Conservation (phyloP, 2,113 vertebrate species). For the Podarcis muralis region DNA sequence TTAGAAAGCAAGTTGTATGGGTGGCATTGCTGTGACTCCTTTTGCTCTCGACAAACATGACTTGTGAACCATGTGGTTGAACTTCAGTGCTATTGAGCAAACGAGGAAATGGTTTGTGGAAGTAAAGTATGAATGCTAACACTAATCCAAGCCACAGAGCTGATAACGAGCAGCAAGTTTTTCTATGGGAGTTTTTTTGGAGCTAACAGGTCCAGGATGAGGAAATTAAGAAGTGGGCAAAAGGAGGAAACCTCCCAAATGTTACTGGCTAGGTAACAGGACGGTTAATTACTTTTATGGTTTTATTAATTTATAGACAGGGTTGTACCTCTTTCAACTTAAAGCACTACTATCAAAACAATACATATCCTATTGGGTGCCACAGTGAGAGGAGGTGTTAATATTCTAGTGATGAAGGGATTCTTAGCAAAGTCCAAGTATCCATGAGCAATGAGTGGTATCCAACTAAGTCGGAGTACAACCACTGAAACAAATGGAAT, state of each 20-base stretch:
- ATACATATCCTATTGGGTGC: not conserved
- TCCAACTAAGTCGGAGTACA: no score
- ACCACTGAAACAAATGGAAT: no score
- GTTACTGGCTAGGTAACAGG: no score
- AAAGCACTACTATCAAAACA: not conserved
- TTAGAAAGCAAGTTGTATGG: slow-evolving; percentile 10
- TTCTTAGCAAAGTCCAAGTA: no score
- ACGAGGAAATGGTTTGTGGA: not conserved
- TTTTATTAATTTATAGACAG: not conserved
- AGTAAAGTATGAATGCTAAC: not conserved
- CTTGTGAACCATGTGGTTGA: not conserved
- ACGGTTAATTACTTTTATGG: not conserved
- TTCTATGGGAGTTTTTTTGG: not conserved
- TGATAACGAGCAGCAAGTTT: not conserved
- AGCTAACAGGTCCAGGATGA: no score
- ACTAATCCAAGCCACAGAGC: slow-evolving; percentile 14
- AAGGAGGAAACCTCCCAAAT: no score
- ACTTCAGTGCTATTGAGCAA: accelerated
- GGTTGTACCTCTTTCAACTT: not conserved
- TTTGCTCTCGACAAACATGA: not conserved
- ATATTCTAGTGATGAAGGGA: not conserved
- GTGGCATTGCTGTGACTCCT: not conserved
- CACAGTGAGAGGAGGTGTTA: not conserved
- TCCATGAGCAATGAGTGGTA: no score
- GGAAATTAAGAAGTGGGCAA: no score